Evolutionary conservation across 2,888 invertebrate species (phyloP).

Genomic region (Thera obeliscata): DNA sequence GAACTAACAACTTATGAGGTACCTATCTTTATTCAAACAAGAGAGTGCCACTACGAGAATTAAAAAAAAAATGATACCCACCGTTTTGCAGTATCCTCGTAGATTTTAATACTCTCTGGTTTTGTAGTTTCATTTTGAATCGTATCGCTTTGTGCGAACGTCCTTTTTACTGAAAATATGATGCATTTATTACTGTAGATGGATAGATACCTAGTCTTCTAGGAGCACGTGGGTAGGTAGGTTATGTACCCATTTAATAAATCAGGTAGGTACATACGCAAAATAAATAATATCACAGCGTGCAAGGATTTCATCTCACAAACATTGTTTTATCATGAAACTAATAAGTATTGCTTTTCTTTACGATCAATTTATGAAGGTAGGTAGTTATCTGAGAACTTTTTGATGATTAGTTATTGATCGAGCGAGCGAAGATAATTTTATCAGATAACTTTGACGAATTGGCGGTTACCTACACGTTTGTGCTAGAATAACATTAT

Average conservation of each 20-base stretch:
- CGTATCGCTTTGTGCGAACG: not conserved
- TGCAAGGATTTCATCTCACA: constrained; percentile 6
- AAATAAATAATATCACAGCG: not conserved
- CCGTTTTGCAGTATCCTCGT: not conserved
- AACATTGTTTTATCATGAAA: not conserved
- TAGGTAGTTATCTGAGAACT: not conserved
- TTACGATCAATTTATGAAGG: constrained; percentile 4
- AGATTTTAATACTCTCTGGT: not conserved
- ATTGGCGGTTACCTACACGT: no score
- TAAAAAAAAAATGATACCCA: not conserved
- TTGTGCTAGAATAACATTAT: no score
- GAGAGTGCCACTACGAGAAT: no score
- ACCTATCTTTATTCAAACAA: no score
- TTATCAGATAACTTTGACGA: not conserved
- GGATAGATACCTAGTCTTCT: no score
- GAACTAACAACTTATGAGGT: no score
- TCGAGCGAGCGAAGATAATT: not conserved
- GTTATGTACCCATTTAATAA: not conserved
- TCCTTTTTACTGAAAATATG: not conserved
- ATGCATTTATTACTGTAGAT: not conserved
- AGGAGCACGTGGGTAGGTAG: not conserved
- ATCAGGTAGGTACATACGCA: not conserved
- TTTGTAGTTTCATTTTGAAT: not conserved
- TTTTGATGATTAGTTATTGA: not conserved
- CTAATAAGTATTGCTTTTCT: constrained; percentile 3